Evolutionary conservation across 2,113 vertebrate species (phyloP), one percentile per base, ranked within the genome.

Genomic region (Periophthalmus modestus): DNA sequence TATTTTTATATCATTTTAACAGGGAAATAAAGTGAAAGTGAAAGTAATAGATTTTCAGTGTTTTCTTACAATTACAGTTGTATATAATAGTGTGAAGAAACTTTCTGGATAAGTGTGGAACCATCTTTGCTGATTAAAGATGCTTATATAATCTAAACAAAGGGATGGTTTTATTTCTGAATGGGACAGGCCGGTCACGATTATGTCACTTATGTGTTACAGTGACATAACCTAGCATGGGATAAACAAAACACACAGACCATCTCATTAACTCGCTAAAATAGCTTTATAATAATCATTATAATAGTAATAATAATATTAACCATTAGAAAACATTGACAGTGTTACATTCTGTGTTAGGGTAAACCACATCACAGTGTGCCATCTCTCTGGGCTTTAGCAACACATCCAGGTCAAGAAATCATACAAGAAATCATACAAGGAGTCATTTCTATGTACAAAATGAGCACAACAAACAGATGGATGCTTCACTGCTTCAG

Each of bases 341-440:
- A 91, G 89, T 92, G 91, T 94, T 93, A 93, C 93, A 94, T 94
- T 94, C 94, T 93, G 93, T 92, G 89, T 94, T 93, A 86, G 88
- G 83, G 78, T 92, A 89, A 90, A 92, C 91, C 94, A 93, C 84
- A 82, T 94, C 93, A 94, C 93, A 94, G 94, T 94, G 94, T 91
- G 91, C 91, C 92, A 90, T 93, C 91, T 93, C 89, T 92, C 88
- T 80, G 88, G 87, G 84, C 89, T 87, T 86, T 79, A 85, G 81
- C 81, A 57, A 93, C 90, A 92, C 82, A 79, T 90, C 87, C 72
- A 88, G 81, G 83, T 84, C 88, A 87, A 85, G 69, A 68, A 87
- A 90, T 87, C 85, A 80, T 79, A 81, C 88, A 87, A 85, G 69
- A 68, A 87, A 90, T 87, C 85, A 80, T 79, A 81, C 58, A 33